These are phyloP conservation scores for Noctua janthe DNA, from an alignment of 2,888 invertebrate species.

Conservation along the genomic window DNA sequence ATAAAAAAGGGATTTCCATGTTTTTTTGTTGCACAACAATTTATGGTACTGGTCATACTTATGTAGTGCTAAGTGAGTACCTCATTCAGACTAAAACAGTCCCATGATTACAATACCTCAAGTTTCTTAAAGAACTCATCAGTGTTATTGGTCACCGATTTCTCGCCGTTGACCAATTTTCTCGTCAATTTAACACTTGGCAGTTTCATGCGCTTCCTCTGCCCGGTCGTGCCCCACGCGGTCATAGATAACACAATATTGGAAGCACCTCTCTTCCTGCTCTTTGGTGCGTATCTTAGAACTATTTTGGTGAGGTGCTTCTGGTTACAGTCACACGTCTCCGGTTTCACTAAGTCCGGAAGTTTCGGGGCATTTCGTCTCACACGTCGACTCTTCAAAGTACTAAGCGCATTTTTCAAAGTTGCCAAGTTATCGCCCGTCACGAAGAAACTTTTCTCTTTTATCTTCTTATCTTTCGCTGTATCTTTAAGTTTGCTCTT, in stretches of 20 bases:
- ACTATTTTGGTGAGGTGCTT: constrained; percentile 84
- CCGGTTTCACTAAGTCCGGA: constrained; percentile 66
- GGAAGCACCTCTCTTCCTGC: constrained; percentile 80
- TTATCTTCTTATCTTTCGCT: constrained; percentile 70
- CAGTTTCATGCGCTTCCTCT: constrained; percentile 81
- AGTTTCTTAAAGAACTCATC: constrained; percentile 85
- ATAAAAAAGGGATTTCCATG: background rate
- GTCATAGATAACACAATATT: constrained; percentile 83
- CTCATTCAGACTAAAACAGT: background rate
- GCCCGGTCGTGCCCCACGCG: constrained; percentile 79
- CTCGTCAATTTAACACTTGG: constrained; percentile 76
- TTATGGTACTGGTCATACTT: background rate
- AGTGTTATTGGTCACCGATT: constrained; percentile 75
- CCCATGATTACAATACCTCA: constrained; percentile 77
- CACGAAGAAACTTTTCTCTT: constrained; percentile 76
- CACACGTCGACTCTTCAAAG: constrained; percentile 71
- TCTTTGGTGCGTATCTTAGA: constrained; percentile 80
- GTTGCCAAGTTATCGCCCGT: constrained; percentile 77
- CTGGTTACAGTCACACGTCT: constrained; percentile 80
- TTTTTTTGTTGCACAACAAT: background rate
- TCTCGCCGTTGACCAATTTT: constrained; percentile 76
- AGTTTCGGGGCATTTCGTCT: constrained; percentile 75
- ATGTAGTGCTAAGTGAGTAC: background rate
- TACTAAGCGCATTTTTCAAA: constrained; percentile 63
- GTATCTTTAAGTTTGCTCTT: constrained; percentile 70